phyloP scores from a whole-genome alignment of 2,113 vertebrate species.

The Muntiacus reevesi region DNA sequence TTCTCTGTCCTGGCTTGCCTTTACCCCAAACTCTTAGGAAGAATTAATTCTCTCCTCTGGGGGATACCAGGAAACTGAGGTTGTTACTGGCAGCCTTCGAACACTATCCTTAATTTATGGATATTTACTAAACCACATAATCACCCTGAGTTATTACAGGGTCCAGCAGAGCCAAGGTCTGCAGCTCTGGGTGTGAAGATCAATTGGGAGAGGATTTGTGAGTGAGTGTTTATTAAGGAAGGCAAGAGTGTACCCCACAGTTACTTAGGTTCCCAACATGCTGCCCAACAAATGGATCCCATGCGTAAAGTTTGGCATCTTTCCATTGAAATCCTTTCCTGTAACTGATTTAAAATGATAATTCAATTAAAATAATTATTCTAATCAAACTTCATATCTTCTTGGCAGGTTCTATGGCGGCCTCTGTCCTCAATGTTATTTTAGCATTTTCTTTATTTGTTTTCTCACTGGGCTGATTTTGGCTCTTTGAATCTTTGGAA shows the following conservation, averaged over 20 bases:
- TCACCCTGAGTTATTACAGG: slow-evolving; percentile 78
- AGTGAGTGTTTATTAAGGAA: slow-evolving; percentile 5
- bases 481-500: slow-evolving; percentile 56
- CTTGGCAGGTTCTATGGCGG: slow-evolving; percentile 62
- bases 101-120: slow-evolving; percentile 76
- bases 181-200: slow-evolving; percentile 63
- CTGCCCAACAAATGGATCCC: slow-evolving; percentile 75
- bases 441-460: slow-evolving; percentile 70
- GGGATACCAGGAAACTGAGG: slow-evolving; percentile 69
- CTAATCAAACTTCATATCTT: slow-evolving; percentile 79
- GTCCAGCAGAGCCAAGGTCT: slow-evolving; percentile 58
- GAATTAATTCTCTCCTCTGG: slow-evolving; percentile 76
- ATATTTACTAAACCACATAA: slow-evolving; percentile 78
- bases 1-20: slow-evolving; percentile 63
- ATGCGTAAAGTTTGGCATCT: slow-evolving; percentile 67
- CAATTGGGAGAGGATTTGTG: slow-evolving; percentile 62
- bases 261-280: slow-evolving; percentile 51
- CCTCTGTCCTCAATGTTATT: slow-evolving; percentile 66
- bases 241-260: not conserved
- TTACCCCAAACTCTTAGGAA: slow-evolving; percentile 62
- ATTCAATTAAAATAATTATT: slow-evolving; percentile 78
- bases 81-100: slow-evolving; percentile 73
- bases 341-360: slow-evolving; percentile 77
- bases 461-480: slow-evolving; percentile 59
- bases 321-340: slow-evolving; percentile 72